Base-by-base conservation (phyloP, 2,888 invertebrate species). In the Heteropelma amictum region DNA sequence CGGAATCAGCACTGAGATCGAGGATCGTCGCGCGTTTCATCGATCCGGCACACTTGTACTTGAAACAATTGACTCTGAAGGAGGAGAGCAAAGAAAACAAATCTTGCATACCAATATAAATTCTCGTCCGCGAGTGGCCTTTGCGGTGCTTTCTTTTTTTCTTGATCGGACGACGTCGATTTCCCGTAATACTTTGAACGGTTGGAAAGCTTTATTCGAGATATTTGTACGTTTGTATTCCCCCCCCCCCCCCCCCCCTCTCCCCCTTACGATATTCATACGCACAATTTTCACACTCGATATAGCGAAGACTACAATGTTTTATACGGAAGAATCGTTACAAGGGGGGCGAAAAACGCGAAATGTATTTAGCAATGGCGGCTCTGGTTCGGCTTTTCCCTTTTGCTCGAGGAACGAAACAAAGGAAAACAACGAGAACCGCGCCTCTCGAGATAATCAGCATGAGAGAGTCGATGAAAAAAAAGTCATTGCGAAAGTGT, bases 41-140 rank as follows among this genome's bases (percentile, higher is more conserved):
- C 38, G 12, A 12, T n/a, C 12, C n/a, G n/a, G n/a, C 45, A 58
- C 70, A 60, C 58, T 61, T 35, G 47, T 67, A 38, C 28, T 63
- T 60, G 53, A 23, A 33, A 33, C 10, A 42, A 3, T 35, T 45
- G 33, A 53, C 40, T 61, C 10, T 14, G 42, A 14, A 58, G 26
- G n/a, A 42, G 14, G 3, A 23, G 21, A 61, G 28, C 17, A 10
- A 17, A 64, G 28, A 56, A 21, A 67, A 38, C 5, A 45, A 28
- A 38, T 49, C 70, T 70, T n/a, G 35, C 12, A 61, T 19, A 56
- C 56, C 19, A 35, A 3, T 56, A 12, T 54, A 54, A 26, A 58
- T 40, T 54, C 23, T 70, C 58, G 42, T 60, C 69, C 69, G 21
- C 47, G 70, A 65, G 74, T 75, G 74, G 65, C 74, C 74, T 75